Conservation (phyloP, 2,888 invertebrate genomes). For the Eupithecia exiguata region DNA sequence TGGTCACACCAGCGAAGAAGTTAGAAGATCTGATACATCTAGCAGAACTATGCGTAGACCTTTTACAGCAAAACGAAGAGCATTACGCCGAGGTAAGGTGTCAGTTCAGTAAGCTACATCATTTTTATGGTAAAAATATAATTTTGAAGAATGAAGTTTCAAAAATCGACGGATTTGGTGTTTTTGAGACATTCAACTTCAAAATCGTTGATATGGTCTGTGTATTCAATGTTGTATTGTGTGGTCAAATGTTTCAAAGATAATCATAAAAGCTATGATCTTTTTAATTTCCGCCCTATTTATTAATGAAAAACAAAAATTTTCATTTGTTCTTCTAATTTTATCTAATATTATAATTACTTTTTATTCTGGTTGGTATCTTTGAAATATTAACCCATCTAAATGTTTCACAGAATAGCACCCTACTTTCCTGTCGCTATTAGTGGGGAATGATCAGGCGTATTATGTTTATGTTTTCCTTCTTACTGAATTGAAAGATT, state of each 20-base stretch:
- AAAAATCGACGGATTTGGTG: background rate
- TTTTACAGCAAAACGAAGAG: slow-evolving; percentile 99
- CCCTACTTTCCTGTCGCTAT: slow-evolving; percentile 80
- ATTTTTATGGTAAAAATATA: slow-evolving; percentile 2
- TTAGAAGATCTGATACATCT: slow-evolving; percentile 98
- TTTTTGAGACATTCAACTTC: slow-evolving; percentile 47
- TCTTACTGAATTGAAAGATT: slow-evolving; percentile 51
- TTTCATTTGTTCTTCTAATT: background rate
- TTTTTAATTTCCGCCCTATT: background rate
- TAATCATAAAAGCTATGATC: background rate
- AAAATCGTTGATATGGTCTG: slow-evolving; percentile 55
- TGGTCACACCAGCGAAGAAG: slow-evolving; percentile 93
- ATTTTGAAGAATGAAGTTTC: slow-evolving; percentile 50
- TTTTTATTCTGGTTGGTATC: background rate
- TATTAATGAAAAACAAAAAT: no score
- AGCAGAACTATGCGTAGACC: slow-evolving; percentile 98
- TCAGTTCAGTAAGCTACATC: background rate
- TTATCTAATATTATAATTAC: background rate
- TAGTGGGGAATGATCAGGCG: slow-evolving; percentile 72
- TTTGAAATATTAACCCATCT: slow-evolving; percentile 61
- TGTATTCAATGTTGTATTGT: slow-evolving; percentile 71
- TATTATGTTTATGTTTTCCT: slow-evolving; percentile 56
- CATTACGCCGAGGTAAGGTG: slow-evolving; percentile 98
- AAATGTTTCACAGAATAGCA: slow-evolving; percentile 75
- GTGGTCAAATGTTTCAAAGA: slow-evolving; percentile 61